Conservation (phyloP, 1,140 invertebrate genomes). For the Lutraria rhynchaena region DNA sequence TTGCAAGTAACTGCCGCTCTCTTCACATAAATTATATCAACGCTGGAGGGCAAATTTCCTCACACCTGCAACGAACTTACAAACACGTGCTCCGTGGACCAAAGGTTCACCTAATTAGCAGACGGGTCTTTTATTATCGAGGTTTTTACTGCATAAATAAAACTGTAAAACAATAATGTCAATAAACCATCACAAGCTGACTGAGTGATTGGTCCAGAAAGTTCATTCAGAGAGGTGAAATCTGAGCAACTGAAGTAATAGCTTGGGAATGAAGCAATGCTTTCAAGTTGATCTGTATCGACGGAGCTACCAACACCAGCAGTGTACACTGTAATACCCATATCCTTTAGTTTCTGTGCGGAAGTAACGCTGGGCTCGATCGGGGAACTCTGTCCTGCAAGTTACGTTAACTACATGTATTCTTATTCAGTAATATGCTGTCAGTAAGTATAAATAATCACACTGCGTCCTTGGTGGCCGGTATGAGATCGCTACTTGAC, state of each 20-base stretch:
- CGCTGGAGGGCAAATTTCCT: too few relatives aligned
- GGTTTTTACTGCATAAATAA: too few relatives aligned
- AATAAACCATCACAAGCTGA: slow-evolving; percentile 9
- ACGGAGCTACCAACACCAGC: not conserved
- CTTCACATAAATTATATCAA: too few relatives aligned
- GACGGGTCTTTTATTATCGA: too few relatives aligned
- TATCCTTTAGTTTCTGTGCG: not conserved
- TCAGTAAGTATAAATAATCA: not conserved
- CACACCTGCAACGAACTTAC: too few relatives aligned
- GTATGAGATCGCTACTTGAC: too few relatives aligned
- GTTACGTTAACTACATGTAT: not conserved
- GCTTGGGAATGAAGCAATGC: not conserved
- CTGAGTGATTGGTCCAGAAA: not conserved
- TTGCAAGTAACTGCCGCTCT: too few relatives aligned
- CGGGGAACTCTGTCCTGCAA: not conserved
- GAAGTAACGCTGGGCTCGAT: not conserved
- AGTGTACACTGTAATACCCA: slow-evolving; percentile 5
- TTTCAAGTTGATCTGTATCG: not conserved
- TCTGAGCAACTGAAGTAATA: not conserved
- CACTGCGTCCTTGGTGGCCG: not conserved
- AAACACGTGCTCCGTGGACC: too few relatives aligned
- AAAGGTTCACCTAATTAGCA: too few relatives aligned
- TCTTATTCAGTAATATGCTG: not conserved
- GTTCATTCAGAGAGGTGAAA: not conserved
- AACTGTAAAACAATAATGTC: too few relatives aligned